phyloP scores from a whole-genome alignment of 2,113 vertebrate species.

The Sclerurus mexicanus region DNA sequence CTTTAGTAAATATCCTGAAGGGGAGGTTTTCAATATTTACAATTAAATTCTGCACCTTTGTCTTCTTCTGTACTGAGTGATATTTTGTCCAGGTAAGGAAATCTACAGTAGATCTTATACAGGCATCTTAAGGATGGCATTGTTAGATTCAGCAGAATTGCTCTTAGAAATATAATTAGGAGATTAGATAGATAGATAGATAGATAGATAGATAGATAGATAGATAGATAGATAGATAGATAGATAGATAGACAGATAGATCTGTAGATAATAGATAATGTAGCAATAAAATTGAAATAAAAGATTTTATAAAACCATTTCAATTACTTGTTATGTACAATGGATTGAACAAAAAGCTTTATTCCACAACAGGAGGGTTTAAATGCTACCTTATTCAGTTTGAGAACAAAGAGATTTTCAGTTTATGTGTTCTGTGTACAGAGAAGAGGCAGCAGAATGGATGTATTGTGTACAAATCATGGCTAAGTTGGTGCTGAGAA shows the following conservation, averaged over 20 bases:
- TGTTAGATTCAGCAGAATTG: background rate
- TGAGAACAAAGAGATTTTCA: constrained; percentile 30
- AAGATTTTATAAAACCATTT: background rate
- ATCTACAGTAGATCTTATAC: background rate
- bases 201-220: no score
- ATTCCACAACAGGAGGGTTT: background rate
- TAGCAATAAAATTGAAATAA: background rate
- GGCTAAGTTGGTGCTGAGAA: background rate
- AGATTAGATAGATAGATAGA: no score
- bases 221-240: no score
- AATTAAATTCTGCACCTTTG: background rate
- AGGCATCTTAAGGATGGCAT: background rate
- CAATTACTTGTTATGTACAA: background rate
- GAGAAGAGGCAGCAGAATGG: background rate
- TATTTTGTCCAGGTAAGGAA: background rate
- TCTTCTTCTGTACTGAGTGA: background rate
- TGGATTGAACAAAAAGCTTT: background rate
- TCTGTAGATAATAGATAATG: background rate
- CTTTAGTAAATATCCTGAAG: background rate
- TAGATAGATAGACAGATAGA: no score
- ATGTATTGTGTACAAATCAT: background rate
- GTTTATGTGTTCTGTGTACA: background rate
- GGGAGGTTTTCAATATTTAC: background rate
- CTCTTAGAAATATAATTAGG: background rate
- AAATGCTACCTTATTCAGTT: background rate